Conservation (phyloP, 2,113 vertebrate species). For the Callithrix jacchus region DNA sequence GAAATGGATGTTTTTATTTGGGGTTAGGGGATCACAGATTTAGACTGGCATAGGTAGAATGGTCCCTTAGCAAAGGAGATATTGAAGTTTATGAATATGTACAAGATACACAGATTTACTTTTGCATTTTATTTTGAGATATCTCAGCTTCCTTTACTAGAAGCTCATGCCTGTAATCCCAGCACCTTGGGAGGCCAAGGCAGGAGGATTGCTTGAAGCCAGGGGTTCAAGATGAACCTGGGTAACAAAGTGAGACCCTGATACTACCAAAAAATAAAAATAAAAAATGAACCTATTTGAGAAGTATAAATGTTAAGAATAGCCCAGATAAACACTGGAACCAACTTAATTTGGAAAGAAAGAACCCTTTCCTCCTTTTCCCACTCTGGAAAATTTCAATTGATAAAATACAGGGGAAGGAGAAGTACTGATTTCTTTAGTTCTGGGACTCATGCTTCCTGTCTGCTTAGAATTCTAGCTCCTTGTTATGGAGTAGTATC, state of each 20-base stretch:
- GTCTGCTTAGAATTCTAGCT: conserved; percentile 4
- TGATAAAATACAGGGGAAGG: conserved; percentile 24
- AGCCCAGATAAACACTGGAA: not conserved
- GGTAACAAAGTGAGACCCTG: no score
- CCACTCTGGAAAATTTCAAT: conserved; percentile 6
- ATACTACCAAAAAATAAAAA: no score
- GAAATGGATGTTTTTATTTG: conserved; percentile 36
- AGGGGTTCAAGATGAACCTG: no score
- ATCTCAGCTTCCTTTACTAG: not conserved
- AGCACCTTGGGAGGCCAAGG: no score
- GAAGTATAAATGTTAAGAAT: conserved; percentile 22
- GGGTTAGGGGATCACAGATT: not conserved
- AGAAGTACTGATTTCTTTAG: not conserved
- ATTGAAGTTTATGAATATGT: not conserved
- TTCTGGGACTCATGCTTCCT: not conserved
- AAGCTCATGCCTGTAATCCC: not conserved
- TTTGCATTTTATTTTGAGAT: conserved; percentile 5
- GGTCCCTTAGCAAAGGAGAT: not conserved
- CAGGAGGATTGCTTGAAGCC: no score
- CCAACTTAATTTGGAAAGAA: conserved; percentile 13
- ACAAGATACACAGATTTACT: conserved; percentile 4
- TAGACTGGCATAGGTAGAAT: conserved; percentile 12
- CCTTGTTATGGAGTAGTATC: not conserved
- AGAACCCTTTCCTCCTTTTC: conserved; percentile 7
- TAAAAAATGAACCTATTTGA: not conserved